Evolutionary conservation across 2,888 invertebrate genomes (phyloP).

Genomic region (Petrolisthes manimaculis): DNA sequence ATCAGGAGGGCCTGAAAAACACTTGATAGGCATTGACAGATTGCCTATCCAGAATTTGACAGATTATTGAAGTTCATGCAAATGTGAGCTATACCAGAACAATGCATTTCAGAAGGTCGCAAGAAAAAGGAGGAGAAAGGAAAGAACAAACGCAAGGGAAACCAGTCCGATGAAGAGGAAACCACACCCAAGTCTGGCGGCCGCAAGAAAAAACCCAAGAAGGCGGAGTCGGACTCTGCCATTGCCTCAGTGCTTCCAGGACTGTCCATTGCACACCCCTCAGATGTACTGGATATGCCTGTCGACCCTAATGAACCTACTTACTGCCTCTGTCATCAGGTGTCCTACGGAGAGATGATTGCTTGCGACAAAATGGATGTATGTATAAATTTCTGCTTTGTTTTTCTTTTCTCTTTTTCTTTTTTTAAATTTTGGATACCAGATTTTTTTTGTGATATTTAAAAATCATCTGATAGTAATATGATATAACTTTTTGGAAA

Average conservation of each 20-base stretch:
- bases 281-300: slow-evolving; percentile 79
- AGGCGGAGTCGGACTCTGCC: slow-evolving; percentile 63
- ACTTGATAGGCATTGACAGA: too few species aligned
- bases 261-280: slow-evolving; percentile 80
- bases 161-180: slow-evolving; percentile 67
- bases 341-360: slow-evolving; percentile 95
- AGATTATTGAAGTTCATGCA: too few species aligned
- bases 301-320: slow-evolving; percentile 97
- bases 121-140: slow-evolving; percentile 80
- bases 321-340: slow-evolving; percentile 96
- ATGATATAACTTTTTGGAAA: too few species aligned
- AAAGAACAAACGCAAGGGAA: slow-evolving; percentile 74
- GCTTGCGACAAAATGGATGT: slow-evolving; percentile 93
- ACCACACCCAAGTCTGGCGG: slow-evolving; percentile 66
- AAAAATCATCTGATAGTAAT: too few species aligned
- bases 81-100: too few species aligned
- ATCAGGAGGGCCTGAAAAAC: too few species aligned
- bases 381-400: slow-evolving; percentile 73
- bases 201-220: slow-evolving; percentile 66
- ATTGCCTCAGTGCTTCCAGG: slow-evolving; percentile 70
- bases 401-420: neutral
- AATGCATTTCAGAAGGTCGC: slow-evolving; percentile 74
- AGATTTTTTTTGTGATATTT: neutral
- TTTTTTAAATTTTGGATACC: neutral
- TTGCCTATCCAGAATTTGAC: too few species aligned